A percentile compares a stretch with the other conserved stretches of the same genome.
Conservation (phyloP, 2,888 invertebrate genomes). For the Drosophila merina region DNA sequence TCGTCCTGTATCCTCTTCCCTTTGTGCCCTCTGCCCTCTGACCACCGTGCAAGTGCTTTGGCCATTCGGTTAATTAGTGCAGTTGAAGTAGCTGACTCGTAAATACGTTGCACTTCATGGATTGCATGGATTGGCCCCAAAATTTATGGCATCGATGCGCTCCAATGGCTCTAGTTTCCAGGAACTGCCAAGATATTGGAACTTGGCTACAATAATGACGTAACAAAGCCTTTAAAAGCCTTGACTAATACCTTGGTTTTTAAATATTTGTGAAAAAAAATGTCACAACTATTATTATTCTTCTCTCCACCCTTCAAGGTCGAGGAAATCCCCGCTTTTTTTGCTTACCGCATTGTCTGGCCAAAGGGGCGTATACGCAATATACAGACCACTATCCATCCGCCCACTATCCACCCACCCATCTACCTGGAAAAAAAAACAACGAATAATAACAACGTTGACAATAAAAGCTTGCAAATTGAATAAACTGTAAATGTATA, state of each 20-base stretch:
- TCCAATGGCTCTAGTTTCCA: no score
- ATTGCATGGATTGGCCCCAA: conserved; percentile 32
- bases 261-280: neutral
- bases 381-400: no score
- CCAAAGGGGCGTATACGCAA: neutral
- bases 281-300: neutral
- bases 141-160: conserved; percentile 50
- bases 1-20: neutral
- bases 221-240: neutral
- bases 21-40: neutral
- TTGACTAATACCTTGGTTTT: neutral
- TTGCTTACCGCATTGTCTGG: neutral
- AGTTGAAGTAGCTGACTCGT: conserved; percentile 39
- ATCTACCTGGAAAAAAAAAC: no score
- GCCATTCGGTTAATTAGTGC: conserved; percentile 50
- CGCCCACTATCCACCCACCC: no score
- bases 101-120: conserved; percentile 43
- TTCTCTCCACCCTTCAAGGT: neutral
- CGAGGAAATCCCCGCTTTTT: conserved; percentile 3
- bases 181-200: neutral
- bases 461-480: no score
- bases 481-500: no score
- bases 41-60: neutral
- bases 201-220: neutral
- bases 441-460: no score